These are phyloP conservation scores for Phragmatobia fuliginosa DNA, from an alignment of 2,888 invertebrate species.

Conservation along the genomic window DNA sequence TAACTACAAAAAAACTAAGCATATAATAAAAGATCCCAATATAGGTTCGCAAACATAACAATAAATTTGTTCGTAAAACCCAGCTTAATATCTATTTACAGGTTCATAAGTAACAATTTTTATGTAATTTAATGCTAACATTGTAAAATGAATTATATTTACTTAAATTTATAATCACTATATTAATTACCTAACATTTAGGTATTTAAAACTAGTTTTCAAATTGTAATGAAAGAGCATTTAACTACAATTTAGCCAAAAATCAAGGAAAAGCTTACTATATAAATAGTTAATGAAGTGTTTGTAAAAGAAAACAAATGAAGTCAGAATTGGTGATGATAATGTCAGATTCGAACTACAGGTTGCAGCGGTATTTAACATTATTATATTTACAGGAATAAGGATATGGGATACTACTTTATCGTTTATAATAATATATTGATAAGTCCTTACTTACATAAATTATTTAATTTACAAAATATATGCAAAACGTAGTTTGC, in stretches of 20 bases:
- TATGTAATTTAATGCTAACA: conserved; percentile 24
- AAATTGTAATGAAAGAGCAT: neutral
- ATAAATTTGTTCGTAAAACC: conserved; percentile 32
- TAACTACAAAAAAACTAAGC: neutral
- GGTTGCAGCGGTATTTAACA: neutral
- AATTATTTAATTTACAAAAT: neutral
- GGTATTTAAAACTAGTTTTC: neutral
- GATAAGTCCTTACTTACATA: neutral
- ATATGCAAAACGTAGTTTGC: neutral
- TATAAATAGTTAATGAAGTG: neutral
- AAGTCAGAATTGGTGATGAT: neutral
- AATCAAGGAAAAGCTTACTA: neutral
- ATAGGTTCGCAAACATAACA: conserved; percentile 32
- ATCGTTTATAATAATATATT: neutral
- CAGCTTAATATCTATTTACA: conserved; percentile 38
- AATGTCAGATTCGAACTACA: neutral
- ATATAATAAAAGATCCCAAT: conserved; percentile 2
- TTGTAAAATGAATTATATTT: conserved; percentile 1
- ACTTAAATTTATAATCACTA: neutral
- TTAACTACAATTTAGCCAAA: neutral
- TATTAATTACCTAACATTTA: neutral
- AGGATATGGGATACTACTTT: neutral
- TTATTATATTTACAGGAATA: neutral
- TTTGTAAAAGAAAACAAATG: neutral
- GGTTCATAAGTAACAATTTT: conserved; percentile 35